phyloP scores from a whole-genome alignment of 2,113 vertebrate species.

The Sigmodon hispidus region DNA sequence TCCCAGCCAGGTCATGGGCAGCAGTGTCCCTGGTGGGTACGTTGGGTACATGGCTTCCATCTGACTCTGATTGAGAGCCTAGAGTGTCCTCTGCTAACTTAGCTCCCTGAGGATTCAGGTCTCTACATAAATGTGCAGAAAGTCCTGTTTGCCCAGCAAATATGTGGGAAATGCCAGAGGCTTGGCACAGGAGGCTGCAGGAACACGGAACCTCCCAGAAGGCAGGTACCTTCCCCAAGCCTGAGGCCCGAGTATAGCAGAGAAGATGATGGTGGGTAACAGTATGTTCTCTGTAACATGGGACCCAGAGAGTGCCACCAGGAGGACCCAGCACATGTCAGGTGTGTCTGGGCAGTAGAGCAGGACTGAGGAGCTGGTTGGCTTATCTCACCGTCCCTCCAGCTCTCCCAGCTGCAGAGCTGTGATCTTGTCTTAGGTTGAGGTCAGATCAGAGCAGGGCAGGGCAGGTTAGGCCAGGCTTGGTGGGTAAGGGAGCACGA shows the following conservation, averaged over 20 bases:
- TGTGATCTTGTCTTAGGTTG: not conserved
- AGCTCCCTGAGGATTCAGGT: not conserved
- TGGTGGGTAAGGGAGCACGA: not conserved
- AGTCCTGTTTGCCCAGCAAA: not conserved
- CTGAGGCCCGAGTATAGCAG: not conserved
- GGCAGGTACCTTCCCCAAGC: not conserved
- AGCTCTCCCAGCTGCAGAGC: not conserved
- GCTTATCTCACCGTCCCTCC: no score
- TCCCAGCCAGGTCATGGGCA: not conserved
- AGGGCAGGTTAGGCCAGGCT: not conserved
- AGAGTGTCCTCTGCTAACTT: not conserved
- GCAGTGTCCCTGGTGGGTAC: not conserved
- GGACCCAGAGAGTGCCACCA: not conserved
- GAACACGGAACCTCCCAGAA: not conserved
- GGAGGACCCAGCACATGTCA: not conserved
- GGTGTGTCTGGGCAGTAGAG: not conserved
- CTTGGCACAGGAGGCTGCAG: not conserved
- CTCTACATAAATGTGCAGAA: not conserved
- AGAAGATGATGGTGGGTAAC: not conserved
- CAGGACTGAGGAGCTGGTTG: not conserved
- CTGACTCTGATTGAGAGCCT: not conserved
- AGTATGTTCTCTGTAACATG: not conserved
- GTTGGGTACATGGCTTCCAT: not conserved
- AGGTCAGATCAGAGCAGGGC: not conserved
- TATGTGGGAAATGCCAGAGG: not conserved